Conservation (phyloP, 2,113 vertebrate species). For the Parus major region DNA sequence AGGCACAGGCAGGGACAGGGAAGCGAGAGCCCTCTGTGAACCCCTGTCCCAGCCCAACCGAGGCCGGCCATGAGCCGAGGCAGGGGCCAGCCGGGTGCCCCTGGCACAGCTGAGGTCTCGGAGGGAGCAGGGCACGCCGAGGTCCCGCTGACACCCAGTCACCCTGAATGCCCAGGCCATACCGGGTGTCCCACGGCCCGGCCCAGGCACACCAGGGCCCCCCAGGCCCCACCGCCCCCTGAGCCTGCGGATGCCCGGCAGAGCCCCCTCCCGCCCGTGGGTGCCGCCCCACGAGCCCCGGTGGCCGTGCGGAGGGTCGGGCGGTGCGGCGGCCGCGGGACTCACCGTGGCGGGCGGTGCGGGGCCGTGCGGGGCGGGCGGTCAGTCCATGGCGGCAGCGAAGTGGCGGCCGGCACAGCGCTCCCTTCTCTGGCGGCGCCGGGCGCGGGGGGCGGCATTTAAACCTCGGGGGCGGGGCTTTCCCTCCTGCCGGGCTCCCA, state of each 20-base stretch:
- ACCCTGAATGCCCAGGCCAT: background rate
- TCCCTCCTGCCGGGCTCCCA: background rate
- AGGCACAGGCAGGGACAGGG: background rate
- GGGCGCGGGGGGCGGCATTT: constrained; percentile 17
- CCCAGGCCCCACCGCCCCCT: background rate
- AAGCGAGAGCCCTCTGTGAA: background rate
- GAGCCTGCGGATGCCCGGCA: background rate
- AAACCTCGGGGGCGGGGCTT: background rate
- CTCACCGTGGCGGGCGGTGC: constrained; percentile 4
- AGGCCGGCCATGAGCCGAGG: background rate
- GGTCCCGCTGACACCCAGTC: background rate
- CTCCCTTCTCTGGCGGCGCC: background rate
- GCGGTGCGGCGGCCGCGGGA: background rate
- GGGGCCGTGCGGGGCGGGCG: background rate
- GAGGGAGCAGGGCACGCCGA: background rate
- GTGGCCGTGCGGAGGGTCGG: background rate
- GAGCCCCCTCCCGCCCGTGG: background rate
- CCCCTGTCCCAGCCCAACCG: background rate
- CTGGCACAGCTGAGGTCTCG: background rate
- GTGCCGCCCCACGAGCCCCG: background rate
- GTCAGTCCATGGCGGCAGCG: background rate
- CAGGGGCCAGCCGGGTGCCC: background rate
- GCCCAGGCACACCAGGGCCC: background rate
- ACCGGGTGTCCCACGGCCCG: background rate
- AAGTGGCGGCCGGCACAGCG: rapidly evolving